Conservation (phyloP, 1,140 invertebrate genomes). For the Oscheius sp. region DNA sequence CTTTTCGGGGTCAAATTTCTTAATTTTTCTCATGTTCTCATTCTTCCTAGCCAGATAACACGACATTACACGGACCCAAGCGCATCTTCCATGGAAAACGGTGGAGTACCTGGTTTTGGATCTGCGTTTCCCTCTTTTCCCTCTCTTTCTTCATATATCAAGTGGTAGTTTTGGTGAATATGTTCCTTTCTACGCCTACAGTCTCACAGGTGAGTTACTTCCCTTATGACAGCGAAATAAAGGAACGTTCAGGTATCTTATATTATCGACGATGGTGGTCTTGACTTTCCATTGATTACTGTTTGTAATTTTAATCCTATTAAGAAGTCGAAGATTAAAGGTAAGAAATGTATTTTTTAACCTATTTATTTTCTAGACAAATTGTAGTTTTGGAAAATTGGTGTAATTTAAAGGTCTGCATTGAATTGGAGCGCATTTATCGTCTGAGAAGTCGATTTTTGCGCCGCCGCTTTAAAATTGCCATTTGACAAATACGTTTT, state of each 20-base stretch:
- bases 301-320: conserved; percentile 56
- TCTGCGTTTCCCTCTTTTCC: conserved; percentile 42
- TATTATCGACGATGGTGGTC: conserved; percentile 50
- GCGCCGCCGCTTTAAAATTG: too few relatives aligned
- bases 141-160: conserved; percentile 47
- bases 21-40: not conserved
- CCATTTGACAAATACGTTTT: too few relatives aligned
- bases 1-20: not conserved
- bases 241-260: conserved; percentile 44
- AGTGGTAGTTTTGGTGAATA: conserved; percentile 36
- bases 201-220: conserved; percentile 51
- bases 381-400: too few relatives aligned
- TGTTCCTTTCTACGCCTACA: conserved; percentile 48
- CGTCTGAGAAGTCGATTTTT: too few relatives aligned
- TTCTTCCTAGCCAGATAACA: conserved; percentile 45
- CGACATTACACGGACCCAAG: conserved; percentile 54
- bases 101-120: conserved; percentile 45
- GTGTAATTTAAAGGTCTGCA: too few relatives aligned
- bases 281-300: conserved; percentile 52
- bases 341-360: conserved; percentile 39
- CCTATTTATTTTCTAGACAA: too few relatives aligned
- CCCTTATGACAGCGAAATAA: conserved; percentile 7
- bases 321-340: conserved; percentile 41
- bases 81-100: conserved; percentile 50
- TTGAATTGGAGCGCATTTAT: too few relatives aligned